These are phyloP conservation scores for Meta bourneti DNA, from an alignment of 2,888 invertebrate species.

Conservation along the genomic window DNA sequence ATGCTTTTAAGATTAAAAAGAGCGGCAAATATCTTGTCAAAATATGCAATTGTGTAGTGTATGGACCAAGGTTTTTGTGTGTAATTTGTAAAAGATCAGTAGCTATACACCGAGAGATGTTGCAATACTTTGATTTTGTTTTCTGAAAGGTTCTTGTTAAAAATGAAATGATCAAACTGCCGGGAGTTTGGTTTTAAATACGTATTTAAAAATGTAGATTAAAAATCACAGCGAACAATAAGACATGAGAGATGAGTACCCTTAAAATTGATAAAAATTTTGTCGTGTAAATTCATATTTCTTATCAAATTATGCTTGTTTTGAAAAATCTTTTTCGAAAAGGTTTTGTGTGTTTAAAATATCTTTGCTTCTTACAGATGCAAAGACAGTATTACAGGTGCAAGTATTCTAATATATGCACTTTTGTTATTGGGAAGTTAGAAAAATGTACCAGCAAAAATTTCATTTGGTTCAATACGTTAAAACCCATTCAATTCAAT, in stretches of 20 bases:
- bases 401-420: neutral
- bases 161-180: neutral
- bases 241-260: neutral
- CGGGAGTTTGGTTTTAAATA: neutral
- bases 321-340: neutral
- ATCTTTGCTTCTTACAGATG: neutral
- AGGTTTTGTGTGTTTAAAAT: neutral
- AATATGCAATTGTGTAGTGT: neutral
- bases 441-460: neutral
- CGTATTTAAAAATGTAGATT: neutral
- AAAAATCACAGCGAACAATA: neutral
- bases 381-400: neutral
- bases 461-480: neutral
- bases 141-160: neutral
- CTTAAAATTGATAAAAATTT: neutral
- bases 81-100: neutral
- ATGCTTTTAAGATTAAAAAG: neutral
- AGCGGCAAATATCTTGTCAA: neutral
- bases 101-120: neutral
- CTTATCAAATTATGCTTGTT: neutral
- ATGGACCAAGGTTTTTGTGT: neutral
- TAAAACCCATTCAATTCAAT: neutral
- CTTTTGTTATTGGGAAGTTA: neutral
- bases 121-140: neutral
- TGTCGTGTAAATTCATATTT: neutral